Evolutionary conservation across 2,797 vertebrate genomes (phyloP), one percentile per base, ranked within the genome.

Genomic region (Poliocrania exsul): DNA sequence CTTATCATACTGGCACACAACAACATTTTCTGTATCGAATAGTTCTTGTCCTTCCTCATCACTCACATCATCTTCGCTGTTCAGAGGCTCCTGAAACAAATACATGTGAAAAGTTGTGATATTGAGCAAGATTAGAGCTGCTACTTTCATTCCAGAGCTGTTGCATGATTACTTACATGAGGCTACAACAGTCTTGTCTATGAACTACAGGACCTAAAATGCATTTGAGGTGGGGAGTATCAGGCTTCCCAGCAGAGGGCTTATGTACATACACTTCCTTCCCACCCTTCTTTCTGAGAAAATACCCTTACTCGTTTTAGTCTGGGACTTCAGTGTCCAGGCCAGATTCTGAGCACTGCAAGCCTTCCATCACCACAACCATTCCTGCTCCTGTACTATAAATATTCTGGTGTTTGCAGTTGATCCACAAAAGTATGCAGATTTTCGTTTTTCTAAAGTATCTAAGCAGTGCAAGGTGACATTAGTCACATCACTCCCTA

Each of bases 1-100:
- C 99, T 99, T 99, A 98, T 99, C 99, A 56, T 99, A 99, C 75
- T 99, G 99, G 97, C 99, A 99, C 60, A 99, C 99, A 71, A 99
- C 99, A 95, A 99, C 99, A 88, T 99, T 99, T 97, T 99, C 99
- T 2, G 99, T 99, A 93, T 99, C 99, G 15, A 99, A 99, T 83
- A 99, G 98, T 96, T 99, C 99, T 97, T 99, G 99, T 92, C 99
- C 99, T 95, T 99, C 99, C 81, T 98, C 99, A 56, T 99, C 99
- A 40, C 99, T 99, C 83, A 99, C 99, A 67, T 99, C 99, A 71
- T 99, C 99, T 51, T 98, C 99, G 67, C 99, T 99, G 97, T 99
- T 99, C 89, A 99, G 98, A 6, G 99, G 99, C 92, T 99, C 99
- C 99, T 99, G 96, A 72, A 96, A 96, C 50, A 86, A 65, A 92